Base-by-base conservation (phyloP, 2,113 vertebrate species). In the Orientallactaga bullata region DNA sequence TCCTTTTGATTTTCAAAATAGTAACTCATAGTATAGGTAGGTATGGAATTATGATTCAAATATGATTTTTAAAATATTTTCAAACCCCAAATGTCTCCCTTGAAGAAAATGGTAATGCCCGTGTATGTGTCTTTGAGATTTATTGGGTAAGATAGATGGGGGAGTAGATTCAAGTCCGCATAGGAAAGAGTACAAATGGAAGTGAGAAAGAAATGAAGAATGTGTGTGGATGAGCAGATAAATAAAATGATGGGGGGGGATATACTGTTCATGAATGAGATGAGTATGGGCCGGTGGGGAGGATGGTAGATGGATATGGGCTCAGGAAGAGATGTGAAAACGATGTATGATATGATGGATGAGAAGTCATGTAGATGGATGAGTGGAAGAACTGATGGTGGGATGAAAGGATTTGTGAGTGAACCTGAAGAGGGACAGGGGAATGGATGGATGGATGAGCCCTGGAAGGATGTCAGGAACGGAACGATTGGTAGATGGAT, bases 31-130 rank as follows among this genome's bases (percentile, higher is more conserved):
- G 7, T 8, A 23, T 24, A n/a, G 39, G 15, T 21, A 51, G 21
- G 30, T 11, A 87, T 30, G 55, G 12, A 92, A 92, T 77, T 80
- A 12, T 26, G 26, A 80, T 23, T 55, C 66, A 12, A 82, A 35
- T 21, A 26, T 11, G 37, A 24, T 42, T 94, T 91, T 74, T 84
- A 58, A 47, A 5, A 71, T 47, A 60, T 93, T 82, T 96, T 95
- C 76, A 87, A 69, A 78, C 35, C 85, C 47, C 24, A 77, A 95
- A 79, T 81, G 20, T 60, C 15, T 83, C 37, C 13, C n/a, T 71
- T 47, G 74, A 85, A 94, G 30, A 79, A 60, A 35, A 81, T 60
- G n/a, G 73, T 37, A 37, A 42, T 35, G 32, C 18, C 17, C 66
- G 26, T 1, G 24, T 16, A n/a, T 32, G 11, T 0, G 26, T 81